Evolutionary conservation across 2,797 vertebrate species (phyloP), one percentile per base, ranked within the genome.

Genomic region (Eupleurogrammus muticus): DNA sequence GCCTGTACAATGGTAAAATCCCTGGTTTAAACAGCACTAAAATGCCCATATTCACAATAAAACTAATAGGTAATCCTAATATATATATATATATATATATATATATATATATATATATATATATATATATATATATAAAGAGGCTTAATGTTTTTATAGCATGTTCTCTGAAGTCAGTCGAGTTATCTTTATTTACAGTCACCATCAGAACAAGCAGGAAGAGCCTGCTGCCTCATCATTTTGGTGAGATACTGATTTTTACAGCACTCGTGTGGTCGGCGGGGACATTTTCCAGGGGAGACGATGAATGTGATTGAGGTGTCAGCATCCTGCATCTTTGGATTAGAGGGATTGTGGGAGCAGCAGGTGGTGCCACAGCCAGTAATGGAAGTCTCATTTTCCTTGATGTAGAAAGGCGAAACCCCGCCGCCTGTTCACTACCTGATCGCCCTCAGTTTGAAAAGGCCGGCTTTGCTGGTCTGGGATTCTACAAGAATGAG

Each of bases 361-460:
- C 88, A 87, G 87, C 90, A 90, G 89, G 90, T 92, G 92, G 87
- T 85, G 85, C 78, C 73, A 70, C 77, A 77, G 86, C 76, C 82
- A 7, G 89, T 91, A 93, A 93, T 92, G 90, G 85, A 93, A 92
- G 89, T 90, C 89, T 92, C 87, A 89, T 91, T 92, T 87, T 69
- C 75, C 81, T 88, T 89, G 85, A 92, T 90, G 83, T 84, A 85
- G 62, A 78, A 85, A 83, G 78, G 83, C 65, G 35, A 86, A 82
- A 79, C 76, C 73, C 28, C 28, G 6, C 28, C 6, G 28, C 28
- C 28, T 28, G 3, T 28, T 28, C 63, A 20, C 64, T 38, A 75
- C 67, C 84, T 73, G 80, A 87, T 77, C 73, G 85, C 62, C 81
- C 56, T 79, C 72, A 65, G 77, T 56, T 44, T 81, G 76, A 86